Evolutionary conservation across 2,797 vertebrate genomes (phyloP), one percentile per base, ranked within the genome.

Genomic region (Lycodopsis pacificus): DNA sequence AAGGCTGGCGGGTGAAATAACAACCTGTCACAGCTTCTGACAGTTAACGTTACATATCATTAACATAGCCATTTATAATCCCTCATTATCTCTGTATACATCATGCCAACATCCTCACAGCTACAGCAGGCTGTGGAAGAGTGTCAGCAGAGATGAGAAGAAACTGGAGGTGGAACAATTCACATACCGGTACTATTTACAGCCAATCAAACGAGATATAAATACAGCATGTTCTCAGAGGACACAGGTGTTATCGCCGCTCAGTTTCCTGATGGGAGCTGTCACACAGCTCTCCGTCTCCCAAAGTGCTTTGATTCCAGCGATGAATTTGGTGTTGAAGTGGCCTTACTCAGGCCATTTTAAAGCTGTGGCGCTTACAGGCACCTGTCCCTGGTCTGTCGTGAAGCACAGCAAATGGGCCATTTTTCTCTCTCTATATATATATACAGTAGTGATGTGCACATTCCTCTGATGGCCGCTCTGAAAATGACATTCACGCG

Each of bases 401-500:
- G 68, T 51, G 58, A 59, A 78, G 57, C 73, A 14, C 59, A 42
- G 67, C 49, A 72, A 80, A 80, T 67, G 65, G 71, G 46, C 51
- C 64, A 70, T 79, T 78, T 80, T 70, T 80, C 58, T 61, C 62
- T 75, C 34, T 36, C 8, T 48, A 10, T 48, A 10, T 2, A 9
- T 53, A 25, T 59, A 66, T 66, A 61, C 74, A 74, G n/a, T 34
- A 58, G 58, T 65, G 53, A 82, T 67, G 54, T 70, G 76, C 84
- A 83, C 76, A 62, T 81, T 77, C 30, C 78, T 80, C 58, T 48
- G 64, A 75, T 59, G 64, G 72, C 61, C 48, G n/a, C 73, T 73
- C 61, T 82, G 66, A 82, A 86, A 89, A 89, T 72, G 65, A 82
- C 86, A 86, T 88, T 87, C 82, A 54, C 12, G 4, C 2, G 2